These are phyloP conservation scores for Megalonaias nervosa DNA, from an alignment of 1,140 invertebrate genomes.

Conservation along the genomic window DNA sequence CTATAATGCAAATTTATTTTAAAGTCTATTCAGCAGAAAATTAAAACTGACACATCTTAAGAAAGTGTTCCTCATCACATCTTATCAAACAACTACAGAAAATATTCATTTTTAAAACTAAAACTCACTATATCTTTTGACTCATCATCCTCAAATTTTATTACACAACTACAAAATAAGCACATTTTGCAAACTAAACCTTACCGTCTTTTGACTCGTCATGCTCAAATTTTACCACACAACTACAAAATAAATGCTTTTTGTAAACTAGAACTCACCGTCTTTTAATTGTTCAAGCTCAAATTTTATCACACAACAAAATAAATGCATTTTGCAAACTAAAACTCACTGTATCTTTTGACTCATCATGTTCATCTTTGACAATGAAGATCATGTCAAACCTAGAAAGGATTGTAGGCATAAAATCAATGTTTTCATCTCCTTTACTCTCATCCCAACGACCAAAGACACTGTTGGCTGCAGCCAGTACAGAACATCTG, in stretches of 20 bases:
- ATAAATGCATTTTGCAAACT: not conserved
- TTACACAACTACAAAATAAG: not conserved
- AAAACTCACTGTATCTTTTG: conserved; percentile 84
- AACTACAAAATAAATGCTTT: conserved; percentile 67
- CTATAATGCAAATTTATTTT: not conserved
- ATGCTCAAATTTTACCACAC: conserved; percentile 99
- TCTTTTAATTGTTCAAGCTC: conserved; percentile 92
- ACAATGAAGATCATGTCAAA: conserved; percentile 99
- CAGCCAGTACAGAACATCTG: conserved; percentile 97
- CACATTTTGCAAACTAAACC: conserved; percentile 16
- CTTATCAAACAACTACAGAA: not conserved
- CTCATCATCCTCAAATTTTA: too few relatives aligned
- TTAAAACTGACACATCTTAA: conserved; percentile 4
- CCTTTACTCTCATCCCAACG: conserved; percentile 99
- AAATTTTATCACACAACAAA: conserved; percentile 35
- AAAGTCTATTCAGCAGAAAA: not conserved
- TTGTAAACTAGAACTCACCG: conserved; percentile 73
- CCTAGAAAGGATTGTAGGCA: conserved; percentile 99
- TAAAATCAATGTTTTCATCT: conserved; percentile 98
- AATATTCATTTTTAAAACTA: not conserved
- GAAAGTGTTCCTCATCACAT: not conserved
- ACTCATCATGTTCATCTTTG: conserved; percentile 96
- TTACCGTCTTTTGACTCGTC: conserved; percentile 81
- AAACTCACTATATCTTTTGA: conserved; percentile 82
- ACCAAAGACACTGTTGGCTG: conserved; percentile 98